A percentile compares a stretch with the other conserved stretches of the same genome.
Evolutionary conservation across 1,140 invertebrate genomes (phyloP).

Genomic region (Andrena cerasifolii): DNA sequence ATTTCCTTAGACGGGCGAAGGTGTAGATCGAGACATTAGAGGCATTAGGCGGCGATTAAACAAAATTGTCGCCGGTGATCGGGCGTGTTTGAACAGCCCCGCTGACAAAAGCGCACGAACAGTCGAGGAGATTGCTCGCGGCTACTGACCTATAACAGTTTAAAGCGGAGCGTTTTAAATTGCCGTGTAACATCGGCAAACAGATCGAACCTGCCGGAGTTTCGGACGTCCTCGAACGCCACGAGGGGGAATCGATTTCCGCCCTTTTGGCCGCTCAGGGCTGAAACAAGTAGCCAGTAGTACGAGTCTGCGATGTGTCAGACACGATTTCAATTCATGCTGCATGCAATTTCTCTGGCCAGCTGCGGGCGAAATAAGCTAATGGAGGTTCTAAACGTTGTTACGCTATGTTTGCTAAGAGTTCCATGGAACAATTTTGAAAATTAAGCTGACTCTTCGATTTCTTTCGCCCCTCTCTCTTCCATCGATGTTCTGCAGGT

Average conservation of each 20-base stretch:
- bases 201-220: neutral
- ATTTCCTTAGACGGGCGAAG: slow-evolving; percentile 59
- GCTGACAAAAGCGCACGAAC: slow-evolving; percentile 16
- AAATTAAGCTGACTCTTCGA: too few relatives aligned
- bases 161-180: slow-evolving; percentile 38
- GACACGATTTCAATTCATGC: neutral
- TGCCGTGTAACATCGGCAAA: neutral
- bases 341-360: neutral
- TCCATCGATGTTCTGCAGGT: too few relatives aligned
- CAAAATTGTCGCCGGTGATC: slow-evolving; percentile 57
- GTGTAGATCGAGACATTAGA: slow-evolving; percentile 60
- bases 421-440: too few relatives aligned
- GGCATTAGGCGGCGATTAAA: slow-evolving; percentile 63
- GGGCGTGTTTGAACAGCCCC: slow-evolving; percentile 27
- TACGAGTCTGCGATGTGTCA: too few relatives aligned
- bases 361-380: too few relatives aligned
- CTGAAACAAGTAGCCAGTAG: neutral
- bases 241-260: neutral
- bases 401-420: too few relatives aligned
- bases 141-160: neutral
- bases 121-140: slow-evolving; percentile 16
- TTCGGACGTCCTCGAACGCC: neutral
- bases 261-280: too few relatives aligned
- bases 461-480: too few relatives aligned
- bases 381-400: too few relatives aligned